phyloP scores from a whole-genome alignment of 2,888 invertebrate species.

The Tinea pellionella region DNA sequence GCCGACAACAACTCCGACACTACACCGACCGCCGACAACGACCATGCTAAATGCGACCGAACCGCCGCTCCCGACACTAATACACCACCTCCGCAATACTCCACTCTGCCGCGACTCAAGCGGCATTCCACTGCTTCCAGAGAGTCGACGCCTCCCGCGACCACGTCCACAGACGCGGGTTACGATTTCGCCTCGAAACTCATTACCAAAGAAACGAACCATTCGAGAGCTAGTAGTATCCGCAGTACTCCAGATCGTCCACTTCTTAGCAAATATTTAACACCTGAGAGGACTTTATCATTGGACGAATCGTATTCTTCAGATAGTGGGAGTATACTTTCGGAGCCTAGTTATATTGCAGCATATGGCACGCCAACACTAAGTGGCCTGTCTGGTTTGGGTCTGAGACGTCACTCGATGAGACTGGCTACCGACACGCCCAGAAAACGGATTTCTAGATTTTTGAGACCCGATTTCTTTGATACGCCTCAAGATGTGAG shows the following conservation, averaged over 20 bases:
- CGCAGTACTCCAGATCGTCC: conserved; percentile 61
- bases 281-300: conserved; percentile 46
- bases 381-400: conserved; percentile 19
- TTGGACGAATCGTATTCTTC: conserved; percentile 41
- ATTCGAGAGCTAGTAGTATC: conserved; percentile 26
- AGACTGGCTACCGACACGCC: conserved; percentile 44
- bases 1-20: not conserved
- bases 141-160: conserved; percentile 22
- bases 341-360: conserved; percentile 51
- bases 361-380: conserved; percentile 35
- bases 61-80: conserved; percentile 22
- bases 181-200: conserved; percentile 19
- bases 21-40: not conserved
- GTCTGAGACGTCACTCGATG: conserved; percentile 38
- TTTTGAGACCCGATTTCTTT: conserved; percentile 82
- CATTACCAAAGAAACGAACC: conserved; percentile 20
- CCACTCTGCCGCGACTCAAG: conserved; percentile 44
- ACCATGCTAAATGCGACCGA: conserved; percentile 16
- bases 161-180: conserved; percentile 18
- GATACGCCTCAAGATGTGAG: conserved; percentile 77
- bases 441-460: conserved; percentile 76
- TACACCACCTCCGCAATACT: conserved; percentile 33
- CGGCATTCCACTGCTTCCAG: conserved; percentile 26
- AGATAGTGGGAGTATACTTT: conserved; percentile 38
- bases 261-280: conserved; percentile 67